Conservation (phyloP, 2,113 vertebrate genomes). For the Strix uralensis region DNA sequence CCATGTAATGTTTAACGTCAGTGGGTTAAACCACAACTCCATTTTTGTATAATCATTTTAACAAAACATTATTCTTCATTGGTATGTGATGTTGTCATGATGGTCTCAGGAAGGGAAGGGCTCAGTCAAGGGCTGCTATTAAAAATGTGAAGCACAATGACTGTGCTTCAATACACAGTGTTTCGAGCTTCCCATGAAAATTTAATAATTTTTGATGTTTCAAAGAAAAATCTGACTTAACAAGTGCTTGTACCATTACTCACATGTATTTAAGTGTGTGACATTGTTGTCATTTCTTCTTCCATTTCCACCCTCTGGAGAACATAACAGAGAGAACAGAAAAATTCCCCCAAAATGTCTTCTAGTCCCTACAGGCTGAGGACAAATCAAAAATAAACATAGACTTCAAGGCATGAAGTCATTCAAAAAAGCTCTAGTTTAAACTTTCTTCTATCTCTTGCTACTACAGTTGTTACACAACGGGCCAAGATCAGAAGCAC, state of each 20-base stretch:
- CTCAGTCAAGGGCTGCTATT: neutral
- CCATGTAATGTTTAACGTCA: neutral
- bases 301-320: neutral
- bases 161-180: neutral
- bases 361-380: neutral
- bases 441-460: neutral
- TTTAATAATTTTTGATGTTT: conserved; percentile 25
- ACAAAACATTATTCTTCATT: neutral
- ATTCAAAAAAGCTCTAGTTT: neutral
- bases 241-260: neutral
- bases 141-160: neutral
- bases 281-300: neutral
- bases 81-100: neutral
- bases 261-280: neutral
- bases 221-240: conserved; percentile 28
- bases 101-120: neutral
- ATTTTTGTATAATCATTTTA: neutral
- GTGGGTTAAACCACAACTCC: neutral
- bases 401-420: neutral
- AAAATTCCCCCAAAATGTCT: neutral
- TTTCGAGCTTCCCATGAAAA: conserved; percentile 16
- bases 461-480: neutral
- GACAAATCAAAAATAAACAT: neutral
- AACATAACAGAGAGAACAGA: neutral
- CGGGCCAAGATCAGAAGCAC: neutral